A percentile compares a stretch with the other conserved stretches of the same genome.
Evolutionary conservation across 2,797 vertebrate genomes (phyloP).

Genomic region (Macropodus opercularis): DNA sequence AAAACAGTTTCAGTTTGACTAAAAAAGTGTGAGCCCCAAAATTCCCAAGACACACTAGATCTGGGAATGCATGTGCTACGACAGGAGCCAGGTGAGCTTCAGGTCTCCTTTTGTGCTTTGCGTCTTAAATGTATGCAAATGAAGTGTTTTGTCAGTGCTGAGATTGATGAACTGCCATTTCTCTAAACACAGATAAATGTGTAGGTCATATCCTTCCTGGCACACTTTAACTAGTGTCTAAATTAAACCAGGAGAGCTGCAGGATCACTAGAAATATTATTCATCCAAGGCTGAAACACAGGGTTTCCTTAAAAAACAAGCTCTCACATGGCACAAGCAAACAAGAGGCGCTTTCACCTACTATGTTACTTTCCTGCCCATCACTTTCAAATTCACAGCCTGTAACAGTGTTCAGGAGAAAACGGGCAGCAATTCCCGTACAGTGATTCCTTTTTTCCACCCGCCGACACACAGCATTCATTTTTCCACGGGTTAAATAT

Average conservation of each 20-base stretch:
- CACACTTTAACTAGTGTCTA: neutral
- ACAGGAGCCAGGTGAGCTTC: constrained; percentile 49
- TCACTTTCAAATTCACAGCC: constrained; percentile 4
- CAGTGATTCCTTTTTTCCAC: constrained; percentile 56
- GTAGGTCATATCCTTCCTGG: neutral
- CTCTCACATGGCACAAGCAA: constrained; percentile 13
- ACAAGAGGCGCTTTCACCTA: constrained; percentile 25
- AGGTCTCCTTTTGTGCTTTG: constrained; percentile 50
- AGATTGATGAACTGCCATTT: constrained; percentile 38
- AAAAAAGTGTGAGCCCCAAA: neutral
- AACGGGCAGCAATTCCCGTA: constrained; percentile 30
- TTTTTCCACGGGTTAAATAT: constrained; percentile 75
- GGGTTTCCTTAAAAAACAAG: constrained; percentile 3
- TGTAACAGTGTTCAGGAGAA: constrained; percentile 15
- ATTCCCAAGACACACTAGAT: constrained; percentile 31
- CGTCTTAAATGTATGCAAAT: constrained; percentile 70
- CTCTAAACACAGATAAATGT: constrained; percentile 30
- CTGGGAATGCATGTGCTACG: neutral
- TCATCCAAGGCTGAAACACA: constrained; percentile 6
- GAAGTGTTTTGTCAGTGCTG: neutral
- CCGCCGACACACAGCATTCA: constrained; percentile 28
- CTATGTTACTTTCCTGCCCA: constrained; percentile 34
- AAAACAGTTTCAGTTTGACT: constrained; percentile 17
- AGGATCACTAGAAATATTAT: constrained; percentile 34
- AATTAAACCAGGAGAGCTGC: constrained; percentile 20